phyloP scores from a whole-genome alignment of 2,888 invertebrate genomes.

The Polyommatus iphigenia region DNA sequence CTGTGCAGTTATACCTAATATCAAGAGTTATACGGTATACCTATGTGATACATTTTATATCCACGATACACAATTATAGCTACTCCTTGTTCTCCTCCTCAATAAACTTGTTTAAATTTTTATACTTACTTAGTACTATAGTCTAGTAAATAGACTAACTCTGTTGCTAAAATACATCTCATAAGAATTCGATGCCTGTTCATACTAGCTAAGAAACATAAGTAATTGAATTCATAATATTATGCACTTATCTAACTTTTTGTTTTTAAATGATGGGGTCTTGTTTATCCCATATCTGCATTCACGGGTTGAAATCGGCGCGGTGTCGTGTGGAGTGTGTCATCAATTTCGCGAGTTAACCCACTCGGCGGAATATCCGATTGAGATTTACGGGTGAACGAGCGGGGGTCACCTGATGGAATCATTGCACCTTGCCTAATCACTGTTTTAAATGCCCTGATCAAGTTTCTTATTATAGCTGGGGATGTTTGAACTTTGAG shows the following conservation, averaged over 20 bases:
- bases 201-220: too few species aligned
- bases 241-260: neutral
- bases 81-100: too few species aligned
- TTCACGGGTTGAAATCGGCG: slow-evolving; percentile 53
- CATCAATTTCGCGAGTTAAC: slow-evolving; percentile 58
- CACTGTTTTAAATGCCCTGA: neutral
- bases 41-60: too few species aligned
- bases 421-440: slow-evolving; percentile 3
- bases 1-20: too few species aligned
- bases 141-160: too few species aligned
- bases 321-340: slow-evolving; percentile 56
- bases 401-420: slow-evolving; percentile 17
- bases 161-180: too few species aligned
- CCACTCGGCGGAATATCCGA: slow-evolving; percentile 35
- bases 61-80: too few species aligned
- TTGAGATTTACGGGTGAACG: slow-evolving; percentile 22
- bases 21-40: too few species aligned
- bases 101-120: too few species aligned
- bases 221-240: too few species aligned
- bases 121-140: too few species aligned
- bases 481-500: neutral
- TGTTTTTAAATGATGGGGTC: neutral
- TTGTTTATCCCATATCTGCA: slow-evolving; percentile 29
- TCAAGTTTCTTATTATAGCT: neutral
- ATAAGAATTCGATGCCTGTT: too few species aligned